A percentile compares a stretch with the other conserved stretches of the same genome.
Evolutionary conservation across 2,113 vertebrate genomes (phyloP).

Genomic region (Ictidomys tridecemlineatus): DNA sequence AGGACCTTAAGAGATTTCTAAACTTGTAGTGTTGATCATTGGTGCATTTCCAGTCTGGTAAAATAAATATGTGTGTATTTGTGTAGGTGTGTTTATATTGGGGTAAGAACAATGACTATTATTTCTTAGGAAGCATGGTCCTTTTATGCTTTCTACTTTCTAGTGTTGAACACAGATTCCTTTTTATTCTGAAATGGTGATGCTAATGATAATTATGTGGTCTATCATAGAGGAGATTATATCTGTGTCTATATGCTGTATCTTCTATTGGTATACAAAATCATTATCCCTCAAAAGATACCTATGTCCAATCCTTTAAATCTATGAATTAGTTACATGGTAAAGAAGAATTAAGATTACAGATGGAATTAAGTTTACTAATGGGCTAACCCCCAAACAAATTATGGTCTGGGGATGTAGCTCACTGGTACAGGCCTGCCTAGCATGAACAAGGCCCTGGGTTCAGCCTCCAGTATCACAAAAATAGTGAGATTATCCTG

Average conservation of each 20-base stretch:
- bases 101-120: not conserved
- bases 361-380: slow-evolving; percentile 34
- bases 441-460: too few relatives aligned
- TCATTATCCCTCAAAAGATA: not conserved
- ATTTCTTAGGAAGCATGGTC: not conserved
- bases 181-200: slow-evolving; percentile 43
- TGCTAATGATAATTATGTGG: not conserved
- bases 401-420: not conserved
- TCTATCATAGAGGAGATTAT: not conserved
- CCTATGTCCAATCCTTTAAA: not conserved
- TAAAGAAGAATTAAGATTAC: slow-evolving; percentile 44
- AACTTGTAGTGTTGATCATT: slow-evolving; percentile 28
- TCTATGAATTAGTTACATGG: slow-evolving; percentile 50
- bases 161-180: not conserved
- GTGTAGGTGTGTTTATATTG: not conserved
- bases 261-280: slow-evolving; percentile 6
- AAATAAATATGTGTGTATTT: not conserved
- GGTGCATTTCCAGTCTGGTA: slow-evolving; percentile 12
- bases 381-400: slow-evolving; percentile 31
- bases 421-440: too few relatives aligned
- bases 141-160: not conserved
- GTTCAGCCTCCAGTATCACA: too few relatives aligned
- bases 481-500: not conserved
- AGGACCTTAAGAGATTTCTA: slow-evolving; percentile 24
- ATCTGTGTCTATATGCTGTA: not conserved